Base-by-base conservation (phyloP, 2,888 invertebrate species). In the Xestia rhomboidea region DNA sequence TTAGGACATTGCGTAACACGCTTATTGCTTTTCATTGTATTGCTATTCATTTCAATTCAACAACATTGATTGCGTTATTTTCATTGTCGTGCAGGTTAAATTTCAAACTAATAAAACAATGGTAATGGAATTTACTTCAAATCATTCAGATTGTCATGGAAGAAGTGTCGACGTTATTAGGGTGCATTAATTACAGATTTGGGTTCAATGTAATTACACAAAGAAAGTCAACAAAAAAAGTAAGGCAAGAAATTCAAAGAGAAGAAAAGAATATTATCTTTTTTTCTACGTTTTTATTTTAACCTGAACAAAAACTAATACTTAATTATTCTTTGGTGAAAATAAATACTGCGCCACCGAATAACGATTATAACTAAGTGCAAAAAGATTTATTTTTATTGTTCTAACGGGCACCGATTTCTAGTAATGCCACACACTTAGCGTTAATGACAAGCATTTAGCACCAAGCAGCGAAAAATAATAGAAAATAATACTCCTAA, bases 331-430 rank as follows among this genome's bases (percentile, higher is more conserved):
- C 46, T 10, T 67, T 30, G 8, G 18, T 13, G 21, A 10, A 34
- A 49, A 57, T 10, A 66, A 75, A 75, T 76, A 67, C 49, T 62
- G 15, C 21, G 7, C 44, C n/a, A 60, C 73, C 15, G 10, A 51
- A 60, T 66, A 67, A 67, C 8, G 60, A 10, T 44, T 51, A 67
- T 27, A 62, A 44, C 44, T 80, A 80, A 67, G 67, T 73, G 67
- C 44, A 44, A 44, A 73, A n/a, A 60, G 66, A 73, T 79, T 79
- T 73, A 79, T 79, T 79, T 70, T 79, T 79, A 79, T 73, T 46
- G 44, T 79, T 27, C 10, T 11, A 38, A 73, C 34, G 34, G 34
- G 27, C 60, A 38, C 15, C 73, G 15, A 80, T 73, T 73, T 60
- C 60, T 46, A 62, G 67, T 74, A 73, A 67, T 51, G 51, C 67